Evolutionary conservation across 2,888 invertebrate genomes (phyloP).

Genomic region (Lydus trimaculatus): DNA sequence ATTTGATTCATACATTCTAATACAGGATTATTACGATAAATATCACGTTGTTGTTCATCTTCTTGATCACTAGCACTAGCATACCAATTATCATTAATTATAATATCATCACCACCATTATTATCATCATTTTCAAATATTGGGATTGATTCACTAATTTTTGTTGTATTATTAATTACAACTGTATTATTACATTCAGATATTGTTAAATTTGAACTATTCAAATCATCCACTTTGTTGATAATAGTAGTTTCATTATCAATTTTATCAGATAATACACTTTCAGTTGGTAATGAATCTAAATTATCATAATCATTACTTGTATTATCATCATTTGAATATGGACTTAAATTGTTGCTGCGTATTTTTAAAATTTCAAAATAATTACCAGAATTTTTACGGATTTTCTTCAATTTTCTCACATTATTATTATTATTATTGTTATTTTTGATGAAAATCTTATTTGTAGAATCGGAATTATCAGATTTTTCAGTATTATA

Average conservation of each 20-base stretch:
- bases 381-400: conserved; percentile 57
- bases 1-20: conserved; percentile 88
- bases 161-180: conserved; percentile 43
- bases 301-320: conserved; percentile 61
- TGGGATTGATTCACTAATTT: conserved; percentile 62
- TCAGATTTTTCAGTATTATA: conserved; percentile 47
- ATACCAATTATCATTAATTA: conserved; percentile 79
- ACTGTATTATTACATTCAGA: conserved; percentile 63
- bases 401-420: conserved; percentile 48
- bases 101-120: conserved; percentile 51
- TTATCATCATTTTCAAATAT: conserved; percentile 62
- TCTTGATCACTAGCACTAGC: conserved; percentile 81
- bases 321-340: conserved; percentile 65
- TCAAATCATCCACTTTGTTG: conserved; percentile 62
- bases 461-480: conserved; percentile 38
- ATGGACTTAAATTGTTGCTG: conserved; percentile 56
- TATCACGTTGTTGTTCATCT: conserved; percentile 71
- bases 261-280: conserved; percentile 66
- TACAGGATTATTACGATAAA: conserved; percentile 83
- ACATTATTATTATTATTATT: conserved; percentile 20
- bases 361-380: conserved; percentile 58
- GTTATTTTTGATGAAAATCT: conserved; percentile 50
- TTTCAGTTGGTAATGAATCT: conserved; percentile 59
- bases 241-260: conserved; percentile 63
- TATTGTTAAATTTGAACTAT: conserved; percentile 66